Evolutionary conservation across 2,888 invertebrate species (phyloP).

Genomic region (Caenorhabditis sp.): DNA sequence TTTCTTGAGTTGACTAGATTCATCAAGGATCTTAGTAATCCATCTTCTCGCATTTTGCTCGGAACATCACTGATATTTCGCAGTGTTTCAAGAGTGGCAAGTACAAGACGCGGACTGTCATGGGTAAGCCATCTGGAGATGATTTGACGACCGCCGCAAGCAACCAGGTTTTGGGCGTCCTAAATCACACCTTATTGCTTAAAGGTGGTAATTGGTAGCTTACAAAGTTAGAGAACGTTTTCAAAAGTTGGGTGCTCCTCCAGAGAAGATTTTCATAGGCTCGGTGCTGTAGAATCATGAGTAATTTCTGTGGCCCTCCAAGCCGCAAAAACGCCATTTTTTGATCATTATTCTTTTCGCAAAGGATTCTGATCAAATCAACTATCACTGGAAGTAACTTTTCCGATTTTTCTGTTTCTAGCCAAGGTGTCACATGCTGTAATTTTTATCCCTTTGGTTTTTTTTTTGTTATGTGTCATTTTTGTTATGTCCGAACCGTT

Average conservation of each 20-base stretch:
- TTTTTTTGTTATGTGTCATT: background rate
- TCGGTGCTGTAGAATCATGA: slow-evolving; percentile 65
- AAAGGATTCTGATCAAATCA: slow-evolving; percentile 74
- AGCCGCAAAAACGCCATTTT: slow-evolving; percentile 64
- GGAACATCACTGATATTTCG: slow-evolving; percentile 72
- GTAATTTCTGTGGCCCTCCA: slow-evolving; percentile 65
- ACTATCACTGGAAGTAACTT: slow-evolving; percentile 80
- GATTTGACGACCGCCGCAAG: slow-evolving; percentile 55
- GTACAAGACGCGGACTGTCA: slow-evolving; percentile 71
- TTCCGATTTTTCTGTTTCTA: slow-evolving; percentile 75
- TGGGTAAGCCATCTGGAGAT: slow-evolving; percentile 61
- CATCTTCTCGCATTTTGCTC: slow-evolving; percentile 51
- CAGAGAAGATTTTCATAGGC: slow-evolving; percentile 76
- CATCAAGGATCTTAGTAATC: slow-evolving; percentile 59
- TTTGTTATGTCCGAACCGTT: slow-evolving; percentile 23
- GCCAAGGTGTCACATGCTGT: slow-evolving; percentile 66
- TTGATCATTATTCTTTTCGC: slow-evolving; percentile 75
- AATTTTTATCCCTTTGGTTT: slow-evolving; percentile 5
- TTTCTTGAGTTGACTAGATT: slow-evolving; percentile 64
- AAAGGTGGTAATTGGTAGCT: slow-evolving; percentile 41
- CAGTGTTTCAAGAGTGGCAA: slow-evolving; percentile 71
- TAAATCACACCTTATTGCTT: slow-evolving; percentile 15
- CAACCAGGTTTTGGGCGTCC: slow-evolving; percentile 64
- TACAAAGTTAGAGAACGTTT: slow-evolving; percentile 72
- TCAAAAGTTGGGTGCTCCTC: slow-evolving; percentile 73